Percentiles rank a stretch among this genome's conserved stretches.
Conservation (phyloP, 2,888 invertebrate genomes). For the Watsonalla cultraria region DNA sequence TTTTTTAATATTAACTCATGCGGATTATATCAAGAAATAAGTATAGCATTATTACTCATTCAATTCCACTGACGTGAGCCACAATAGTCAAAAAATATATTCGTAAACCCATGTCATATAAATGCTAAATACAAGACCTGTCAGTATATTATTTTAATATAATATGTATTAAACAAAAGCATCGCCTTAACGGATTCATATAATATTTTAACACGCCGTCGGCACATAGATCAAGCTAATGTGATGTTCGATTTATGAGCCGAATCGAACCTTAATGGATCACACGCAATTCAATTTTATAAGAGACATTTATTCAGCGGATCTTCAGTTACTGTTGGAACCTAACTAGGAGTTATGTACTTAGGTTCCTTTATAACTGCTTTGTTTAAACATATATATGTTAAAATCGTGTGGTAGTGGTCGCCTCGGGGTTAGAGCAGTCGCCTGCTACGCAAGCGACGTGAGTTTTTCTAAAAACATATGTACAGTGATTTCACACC, state of each 20-base stretch:
- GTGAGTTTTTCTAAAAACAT: too few species aligned
- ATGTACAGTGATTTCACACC: too few species aligned
- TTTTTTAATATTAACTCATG: too few species aligned
- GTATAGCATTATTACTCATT: not conserved
- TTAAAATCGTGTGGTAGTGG: too few species aligned
- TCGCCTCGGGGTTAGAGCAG: too few species aligned
- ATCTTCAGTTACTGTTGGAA: not conserved
- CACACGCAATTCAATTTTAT: conserved; percentile 42
- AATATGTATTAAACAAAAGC: not conserved
- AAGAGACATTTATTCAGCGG: conserved; percentile 9
- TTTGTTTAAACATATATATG: too few species aligned
- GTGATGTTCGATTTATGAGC: conserved; percentile 57
- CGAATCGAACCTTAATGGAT: conserved; percentile 53
- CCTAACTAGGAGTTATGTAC: too few species aligned
- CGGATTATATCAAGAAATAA: conserved; percentile 1
- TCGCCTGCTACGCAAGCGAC: too few species aligned
- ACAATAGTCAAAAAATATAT: too few species aligned
- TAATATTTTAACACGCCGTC: conserved; percentile 44
- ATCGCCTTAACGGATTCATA: conserved; percentile 39
- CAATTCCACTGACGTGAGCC: too few species aligned
- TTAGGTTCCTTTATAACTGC: too few species aligned
- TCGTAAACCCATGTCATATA: too few species aligned
- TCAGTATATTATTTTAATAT: not conserved
- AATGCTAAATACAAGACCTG: not conserved
- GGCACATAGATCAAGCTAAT: conserved; percentile 67